phyloP scores from a whole-genome alignment of 2,113 vertebrate species.

The Neodon shergylaensis region DNA sequence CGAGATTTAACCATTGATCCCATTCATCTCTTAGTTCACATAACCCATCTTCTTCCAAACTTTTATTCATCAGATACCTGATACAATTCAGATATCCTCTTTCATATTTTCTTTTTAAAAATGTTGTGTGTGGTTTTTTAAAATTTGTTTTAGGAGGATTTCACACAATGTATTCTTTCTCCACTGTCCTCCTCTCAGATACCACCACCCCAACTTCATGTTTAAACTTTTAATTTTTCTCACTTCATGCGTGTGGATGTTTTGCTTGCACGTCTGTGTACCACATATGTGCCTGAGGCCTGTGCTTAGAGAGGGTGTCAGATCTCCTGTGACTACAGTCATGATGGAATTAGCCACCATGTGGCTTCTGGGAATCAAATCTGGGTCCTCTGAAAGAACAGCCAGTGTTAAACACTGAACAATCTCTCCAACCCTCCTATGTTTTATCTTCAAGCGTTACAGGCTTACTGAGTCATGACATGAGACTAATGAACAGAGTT shows the following conservation, averaged over 20 bases:
- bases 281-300: not conserved
- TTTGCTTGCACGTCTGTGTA: not conserved
- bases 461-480: not conserved
- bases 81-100: not conserved
- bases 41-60: not conserved
- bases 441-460: not conserved
- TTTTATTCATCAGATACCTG: constrained; percentile 52
- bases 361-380: not conserved
- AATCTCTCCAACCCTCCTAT: not conserved
- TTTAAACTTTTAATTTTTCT: not conserved
- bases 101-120: not conserved
- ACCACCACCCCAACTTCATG: not conserved
- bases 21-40: not conserved
- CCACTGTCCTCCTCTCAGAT: not conserved
- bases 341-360: not conserved
- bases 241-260: not conserved
- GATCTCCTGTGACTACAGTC: not conserved
- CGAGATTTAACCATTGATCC: not conserved
- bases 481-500: not conserved
- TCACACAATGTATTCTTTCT: not conserved
- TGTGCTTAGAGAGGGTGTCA: not conserved
- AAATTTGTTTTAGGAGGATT: not conserved
- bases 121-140: no score
- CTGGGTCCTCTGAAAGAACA: not conserved
- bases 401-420: not conserved